These are phyloP conservation scores for Urechis unicinctus DNA, from an alignment of 2,888 invertebrate genomes.

Conservation along the genomic window DNA sequence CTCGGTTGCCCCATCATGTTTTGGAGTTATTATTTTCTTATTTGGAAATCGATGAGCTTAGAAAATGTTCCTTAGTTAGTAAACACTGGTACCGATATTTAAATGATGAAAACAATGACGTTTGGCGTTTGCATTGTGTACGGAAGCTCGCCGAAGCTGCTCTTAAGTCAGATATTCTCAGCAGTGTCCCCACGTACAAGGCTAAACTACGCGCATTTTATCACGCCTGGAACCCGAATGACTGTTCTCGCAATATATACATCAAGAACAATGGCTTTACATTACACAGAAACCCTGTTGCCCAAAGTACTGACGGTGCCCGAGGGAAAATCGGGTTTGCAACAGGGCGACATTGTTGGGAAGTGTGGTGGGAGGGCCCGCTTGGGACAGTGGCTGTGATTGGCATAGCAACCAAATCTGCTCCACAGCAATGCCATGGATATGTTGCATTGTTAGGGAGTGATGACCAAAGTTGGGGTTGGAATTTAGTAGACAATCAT, in stretches of 20 bases:
- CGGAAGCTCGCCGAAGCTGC: conserved; percentile 79
- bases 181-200: conserved; percentile 82
- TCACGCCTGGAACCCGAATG: conserved; percentile 95
- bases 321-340: conserved; percentile 76
- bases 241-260: conserved; percentile 94
- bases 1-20: conserved; percentile 12
- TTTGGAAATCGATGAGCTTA: conserved; percentile 76
- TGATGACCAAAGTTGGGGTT: conserved; percentile 98
- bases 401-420: conserved; percentile 64
- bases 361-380: conserved; percentile 97
- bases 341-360: conserved; percentile 92
- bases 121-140: conserved; percentile 86
- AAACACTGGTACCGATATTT: conserved; percentile 82
- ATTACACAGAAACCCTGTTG: conserved; percentile 93
- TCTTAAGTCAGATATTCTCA: conserved; percentile 82
- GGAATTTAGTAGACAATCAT: conserved; percentile 98
- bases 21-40: conserved; percentile 66
- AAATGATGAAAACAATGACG: conserved; percentile 87
- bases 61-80: conserved; percentile 85
- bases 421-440: conserved; percentile 86
- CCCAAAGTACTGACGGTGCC: conserved; percentile 94
- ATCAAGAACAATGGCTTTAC: conserved; percentile 96
- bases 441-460: conserved; percentile 91
- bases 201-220: conserved; percentile 82
- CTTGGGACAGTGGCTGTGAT: conserved; percentile 96